Conservation (phyloP, 2,888 invertebrate species). For the Ichneumon xanthorius region DNA sequence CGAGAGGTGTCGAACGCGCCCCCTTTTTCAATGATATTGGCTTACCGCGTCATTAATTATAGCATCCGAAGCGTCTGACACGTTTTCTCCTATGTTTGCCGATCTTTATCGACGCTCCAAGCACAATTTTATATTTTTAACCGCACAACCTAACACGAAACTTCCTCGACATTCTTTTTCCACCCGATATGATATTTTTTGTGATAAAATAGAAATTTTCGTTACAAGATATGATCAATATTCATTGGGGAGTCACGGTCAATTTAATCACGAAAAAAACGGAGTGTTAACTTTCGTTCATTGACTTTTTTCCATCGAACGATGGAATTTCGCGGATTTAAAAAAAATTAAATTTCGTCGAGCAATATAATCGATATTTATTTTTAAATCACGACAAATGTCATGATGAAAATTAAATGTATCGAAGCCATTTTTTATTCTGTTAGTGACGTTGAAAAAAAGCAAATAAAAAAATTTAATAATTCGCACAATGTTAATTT, state of each 20-base stretch:
- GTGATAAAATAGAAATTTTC: not conserved
- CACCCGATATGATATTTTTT: not conserved
- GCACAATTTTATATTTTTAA: not conserved
- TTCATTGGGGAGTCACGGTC: not conserved
- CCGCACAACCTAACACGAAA: not conserved
- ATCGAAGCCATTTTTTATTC: not conserved
- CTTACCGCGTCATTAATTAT: conserved; percentile 36
- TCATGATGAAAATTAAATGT: not conserved
- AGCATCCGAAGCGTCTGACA: conserved; percentile 11
- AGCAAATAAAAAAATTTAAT: not conserved
- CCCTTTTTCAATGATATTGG: conserved; percentile 43
- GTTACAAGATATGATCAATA: not conserved
- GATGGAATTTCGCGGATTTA: too few species aligned
- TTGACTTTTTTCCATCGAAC: too few species aligned
- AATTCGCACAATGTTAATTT: not conserved
- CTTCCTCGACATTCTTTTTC: not conserved
- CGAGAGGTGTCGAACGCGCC: conserved; percentile 57
- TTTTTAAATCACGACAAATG: not conserved
- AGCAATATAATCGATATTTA: not conserved
- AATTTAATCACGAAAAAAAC: not conserved
- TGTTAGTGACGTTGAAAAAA: not conserved
- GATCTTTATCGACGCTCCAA: not conserved
- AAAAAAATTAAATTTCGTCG: not conserved
- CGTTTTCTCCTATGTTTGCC: not conserved
- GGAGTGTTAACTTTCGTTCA: too few species aligned